These are phyloP conservation scores for Drosophila pseudoobscura DNA, from an alignment of 1,140 invertebrate species.

Conservation along the genomic window DNA sequence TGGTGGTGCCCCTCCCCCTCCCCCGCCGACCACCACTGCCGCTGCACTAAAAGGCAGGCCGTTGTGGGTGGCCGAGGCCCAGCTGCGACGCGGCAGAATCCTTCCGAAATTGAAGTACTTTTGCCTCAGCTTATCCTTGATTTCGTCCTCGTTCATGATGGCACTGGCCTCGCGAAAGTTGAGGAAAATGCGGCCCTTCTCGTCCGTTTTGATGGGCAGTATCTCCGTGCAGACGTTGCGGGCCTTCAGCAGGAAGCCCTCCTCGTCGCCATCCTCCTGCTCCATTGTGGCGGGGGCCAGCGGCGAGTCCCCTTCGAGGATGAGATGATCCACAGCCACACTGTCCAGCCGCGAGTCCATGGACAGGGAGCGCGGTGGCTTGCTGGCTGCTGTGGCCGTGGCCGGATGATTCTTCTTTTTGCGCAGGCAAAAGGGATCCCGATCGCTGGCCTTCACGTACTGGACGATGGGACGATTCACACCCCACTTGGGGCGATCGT, in stretches of 20 bases:
- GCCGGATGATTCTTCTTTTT: constrained; percentile 74
- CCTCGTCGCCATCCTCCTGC: constrained; percentile 46
- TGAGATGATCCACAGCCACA: constrained; percentile 39
- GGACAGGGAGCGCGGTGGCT: constrained; percentile 67
- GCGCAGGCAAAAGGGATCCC: constrained; percentile 86
- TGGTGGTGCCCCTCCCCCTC: no score
- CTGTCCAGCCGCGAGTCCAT: constrained; percentile 75
- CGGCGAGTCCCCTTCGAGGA: constrained; percentile 1
- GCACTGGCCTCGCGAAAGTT: constrained; percentile 81
- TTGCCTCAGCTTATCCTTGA: constrained; percentile 78
- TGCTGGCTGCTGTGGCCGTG: constrained; percentile 36
- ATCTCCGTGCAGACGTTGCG: constrained; percentile 83
- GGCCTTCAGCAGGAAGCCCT: constrained; percentile 76
- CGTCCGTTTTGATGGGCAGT: constrained; percentile 80
- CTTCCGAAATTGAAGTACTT: constrained; percentile 80
- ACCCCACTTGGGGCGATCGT: constrained; percentile 86
- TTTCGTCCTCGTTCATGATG: constrained; percentile 83
- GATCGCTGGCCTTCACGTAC: constrained; percentile 89
- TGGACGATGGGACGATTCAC: constrained; percentile 87
- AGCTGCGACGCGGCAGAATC: constrained; percentile 73
- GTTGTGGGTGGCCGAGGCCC: constrained; percentile 79
- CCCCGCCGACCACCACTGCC: not conserved
- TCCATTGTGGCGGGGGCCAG: constrained; percentile 5
- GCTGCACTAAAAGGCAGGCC: constrained; percentile 67
- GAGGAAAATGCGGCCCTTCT: constrained; percentile 79